Evolutionary conservation across 1,140 invertebrate species (phyloP), one percentile per base, ranked within the genome.

Genomic region (Zaprionus nigranus): DNA sequence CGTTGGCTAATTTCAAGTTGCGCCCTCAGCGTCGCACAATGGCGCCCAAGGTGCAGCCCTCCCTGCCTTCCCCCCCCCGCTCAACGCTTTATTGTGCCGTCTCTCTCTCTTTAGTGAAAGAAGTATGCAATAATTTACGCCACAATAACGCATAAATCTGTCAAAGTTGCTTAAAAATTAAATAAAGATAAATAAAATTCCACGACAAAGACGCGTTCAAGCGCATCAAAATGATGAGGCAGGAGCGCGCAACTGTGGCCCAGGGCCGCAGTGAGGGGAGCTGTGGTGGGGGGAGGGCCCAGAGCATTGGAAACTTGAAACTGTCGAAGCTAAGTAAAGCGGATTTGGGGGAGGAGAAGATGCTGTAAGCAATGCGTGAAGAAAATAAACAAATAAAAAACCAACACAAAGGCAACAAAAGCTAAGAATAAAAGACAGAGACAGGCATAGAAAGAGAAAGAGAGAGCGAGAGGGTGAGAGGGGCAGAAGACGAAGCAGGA

Each of bases 81-180:
- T n/a, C 57, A 20, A 34, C 11, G 11, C 3, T 57, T 28, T 17
- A 15, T 5, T 54, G 51, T 54, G 22, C 24, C 28, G 24, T 57
- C n/a, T 17, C 15, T 20, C n/a, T n/a, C 22, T 13, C 60, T 56
- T n/a, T 53, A 15, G 46, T 53, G 63, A 28, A 73, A 75, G 59
- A 79, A 70, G 69, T 66, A 70, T 83, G 81, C 81, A 77, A 83
- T 83, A 83, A 83, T 79, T 83, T 83, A 83, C 78, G 81, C 81
- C 81, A 68, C 81, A 83, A 76, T 69, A 83, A 79, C 81, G 77
- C 81, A 83, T 83, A 83, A 83, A 83, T 83, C 81, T 83, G 81
- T 82, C 81, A 83, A 83, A 83, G 81, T 83, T 83, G 81, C 64
- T 83, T 79, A 83, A 83, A 83, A 83, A 83, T 83, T 79, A 83